Conservation (phyloP, 92 coral and sea anemone genomes). For the Chrysogorgia sp. region DNA sequence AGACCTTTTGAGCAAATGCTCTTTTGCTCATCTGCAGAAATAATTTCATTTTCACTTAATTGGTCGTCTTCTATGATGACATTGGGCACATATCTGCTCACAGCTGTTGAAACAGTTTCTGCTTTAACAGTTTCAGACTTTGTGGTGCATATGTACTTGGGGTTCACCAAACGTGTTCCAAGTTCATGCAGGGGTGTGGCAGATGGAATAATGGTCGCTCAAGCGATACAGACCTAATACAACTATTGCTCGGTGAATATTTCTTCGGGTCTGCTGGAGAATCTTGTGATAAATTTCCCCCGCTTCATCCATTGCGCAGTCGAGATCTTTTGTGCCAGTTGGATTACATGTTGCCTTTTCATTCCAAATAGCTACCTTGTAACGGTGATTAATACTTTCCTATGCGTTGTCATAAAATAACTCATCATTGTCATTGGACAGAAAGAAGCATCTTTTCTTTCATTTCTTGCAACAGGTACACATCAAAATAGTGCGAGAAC, state of each 20-base stretch:
- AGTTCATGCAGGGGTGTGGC: not conserved
- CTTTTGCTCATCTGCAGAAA: constrained; percentile 21
- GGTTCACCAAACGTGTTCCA: too few species aligned
- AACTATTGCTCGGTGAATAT: constrained; percentile 43
- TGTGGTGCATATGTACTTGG: too few species aligned
- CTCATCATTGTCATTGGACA: constrained; percentile 30
- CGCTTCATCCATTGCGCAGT: constrained; percentile 1
- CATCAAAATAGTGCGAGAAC: constrained; percentile 24
- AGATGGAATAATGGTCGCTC: not conserved
- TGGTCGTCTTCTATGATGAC: not conserved
- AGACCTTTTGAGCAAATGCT: too few species aligned
- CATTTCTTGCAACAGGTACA: constrained; percentile 41
- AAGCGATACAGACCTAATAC: constrained; percentile 38
- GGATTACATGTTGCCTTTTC: constrained; percentile 13
- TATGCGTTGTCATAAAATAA: constrained; percentile 49
- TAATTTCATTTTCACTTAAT: not conserved
- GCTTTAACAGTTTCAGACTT: too few species aligned
- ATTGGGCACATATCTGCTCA: too few species aligned
- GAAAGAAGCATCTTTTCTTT: constrained; percentile 50
- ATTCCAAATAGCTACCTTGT: constrained; percentile 27
- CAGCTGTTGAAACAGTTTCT: too few species aligned
- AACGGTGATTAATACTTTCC: constrained; percentile 36
- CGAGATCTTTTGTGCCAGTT: not conserved
- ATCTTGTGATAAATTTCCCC: constrained; percentile 11
- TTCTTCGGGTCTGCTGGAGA: constrained; percentile 23